Conservation (phyloP, 1,140 invertebrate species). For the Holcopasites calliopsidis region DNA sequence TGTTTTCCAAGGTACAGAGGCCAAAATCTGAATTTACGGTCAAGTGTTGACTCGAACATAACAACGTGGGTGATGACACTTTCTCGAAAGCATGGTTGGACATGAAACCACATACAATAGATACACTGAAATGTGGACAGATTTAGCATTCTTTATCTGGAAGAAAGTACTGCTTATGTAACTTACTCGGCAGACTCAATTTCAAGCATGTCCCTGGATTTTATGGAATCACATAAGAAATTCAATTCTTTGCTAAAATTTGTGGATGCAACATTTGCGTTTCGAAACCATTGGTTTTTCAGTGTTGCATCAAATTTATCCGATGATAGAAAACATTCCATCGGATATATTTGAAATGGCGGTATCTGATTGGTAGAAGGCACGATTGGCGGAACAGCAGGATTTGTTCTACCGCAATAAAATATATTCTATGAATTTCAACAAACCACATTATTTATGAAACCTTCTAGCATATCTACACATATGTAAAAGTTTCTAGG, state of each 20-base stretch:
- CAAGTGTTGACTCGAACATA: background rate
- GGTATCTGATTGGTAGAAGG: slow-evolving; percentile 48
- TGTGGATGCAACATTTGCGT: slow-evolving; percentile 24
- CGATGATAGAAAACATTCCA: slow-evolving; percentile 69
- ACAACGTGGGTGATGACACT: background rate
- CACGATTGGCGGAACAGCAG: slow-evolving; percentile 62
- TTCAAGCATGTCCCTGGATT: slow-evolving; percentile 37
- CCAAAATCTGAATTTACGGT: background rate
- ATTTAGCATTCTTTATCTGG: too few species aligned
- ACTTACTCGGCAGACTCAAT: slow-evolving; percentile 52
- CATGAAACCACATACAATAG: background rate
- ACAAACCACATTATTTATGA: slow-evolving; percentile 1
- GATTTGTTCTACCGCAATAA: slow-evolving; percentile 67
- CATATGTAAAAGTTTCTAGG: background rate
- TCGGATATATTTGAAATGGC: slow-evolving; percentile 71
- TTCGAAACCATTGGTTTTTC: slow-evolving; percentile 40
- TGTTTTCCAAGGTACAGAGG: background rate
- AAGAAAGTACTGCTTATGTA: background rate
- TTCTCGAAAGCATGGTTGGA: slow-evolving; percentile 23
- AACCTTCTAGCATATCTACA: slow-evolving; percentile 3
- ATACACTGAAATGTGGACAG: background rate
- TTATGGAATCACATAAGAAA: slow-evolving; percentile 41
- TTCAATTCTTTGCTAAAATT: slow-evolving; percentile 47
- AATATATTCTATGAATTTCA: slow-evolving; percentile 71
- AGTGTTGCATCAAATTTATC: slow-evolving; percentile 68